Evolutionary conservation across 2,888 invertebrate species (phyloP).

Genomic region (Philereme transversata): DNA sequence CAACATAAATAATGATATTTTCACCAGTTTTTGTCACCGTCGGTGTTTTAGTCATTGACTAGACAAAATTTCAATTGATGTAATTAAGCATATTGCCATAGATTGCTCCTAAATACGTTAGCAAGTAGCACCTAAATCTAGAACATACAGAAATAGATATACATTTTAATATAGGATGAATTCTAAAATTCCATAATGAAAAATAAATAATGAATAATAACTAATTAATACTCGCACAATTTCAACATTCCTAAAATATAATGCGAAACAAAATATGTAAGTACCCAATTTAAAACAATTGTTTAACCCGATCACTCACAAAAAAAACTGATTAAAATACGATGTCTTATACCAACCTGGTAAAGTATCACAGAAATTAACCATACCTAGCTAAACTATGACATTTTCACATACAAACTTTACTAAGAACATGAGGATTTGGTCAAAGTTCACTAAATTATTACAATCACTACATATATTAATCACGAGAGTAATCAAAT

Average conservation of each 20-base stretch:
- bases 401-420: conserved; percentile 65
- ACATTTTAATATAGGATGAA: conserved; percentile 21
- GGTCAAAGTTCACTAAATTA: conserved; percentile 55
- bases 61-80: conserved; percentile 38
- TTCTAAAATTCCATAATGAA: conserved; percentile 20
- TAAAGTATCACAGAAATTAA: conserved; percentile 84
- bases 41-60: conserved; percentile 28
- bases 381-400: conserved; percentile 80
- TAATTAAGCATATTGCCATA: conserved; percentile 36
- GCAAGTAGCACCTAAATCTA: conserved; percentile 45
- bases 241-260: conserved; percentile 8
- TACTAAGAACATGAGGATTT: conserved; percentile 65
- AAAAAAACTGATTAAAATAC: conserved; percentile 48
- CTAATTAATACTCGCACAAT: conserved; percentile 9
- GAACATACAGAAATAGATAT: conserved; percentile 43
- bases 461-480: conserved; percentile 39
- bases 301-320: conserved; percentile 11
- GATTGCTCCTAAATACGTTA: conserved; percentile 28
- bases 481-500: conserved; percentile 44
- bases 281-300: conserved; percentile 12
- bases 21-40: conserved; percentile 35
- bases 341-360: conserved; percentile 79
- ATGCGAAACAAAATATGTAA: neutral
- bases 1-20: conserved; percentile 33
- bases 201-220: conserved; percentile 9